These are phyloP conservation scores for Apoderus coryli DNA, from an alignment of 2,888 invertebrate species.

Conservation along the genomic window DNA sequence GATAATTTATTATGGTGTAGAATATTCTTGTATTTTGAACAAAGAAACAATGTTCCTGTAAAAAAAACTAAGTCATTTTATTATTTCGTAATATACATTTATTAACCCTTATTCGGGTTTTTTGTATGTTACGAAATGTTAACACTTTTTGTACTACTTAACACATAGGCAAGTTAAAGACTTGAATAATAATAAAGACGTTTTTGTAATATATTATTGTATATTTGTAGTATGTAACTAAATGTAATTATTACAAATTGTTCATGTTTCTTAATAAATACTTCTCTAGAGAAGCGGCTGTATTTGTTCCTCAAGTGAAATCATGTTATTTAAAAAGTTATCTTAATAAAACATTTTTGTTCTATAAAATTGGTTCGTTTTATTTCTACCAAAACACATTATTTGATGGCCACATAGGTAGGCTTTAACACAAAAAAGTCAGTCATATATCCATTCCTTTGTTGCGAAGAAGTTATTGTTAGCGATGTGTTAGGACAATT, in stretches of 20 bases:
- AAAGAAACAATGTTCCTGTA: constrained; percentile 34
- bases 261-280: constrained; percentile 32
- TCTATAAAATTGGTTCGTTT: constrained; percentile 23
- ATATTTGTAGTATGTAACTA: constrained; percentile 32
- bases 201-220: constrained; percentile 34
- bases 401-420: no score
- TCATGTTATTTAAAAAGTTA: constrained; percentile 31
- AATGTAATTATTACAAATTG: constrained; percentile 32
- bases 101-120: no score
- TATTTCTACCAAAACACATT: constrained; percentile 11
- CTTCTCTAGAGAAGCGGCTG: constrained; percentile 31
- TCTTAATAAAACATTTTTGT: constrained; percentile 33
- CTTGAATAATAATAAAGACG: constrained; percentile 31
- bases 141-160: constrained; percentile 28
- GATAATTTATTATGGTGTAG: no score
- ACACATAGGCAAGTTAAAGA: constrained; percentile 30
- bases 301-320: constrained; percentile 33
- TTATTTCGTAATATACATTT: no score
- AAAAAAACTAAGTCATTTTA: constrained; percentile 33
- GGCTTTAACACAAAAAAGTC: no score
- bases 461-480: no score
- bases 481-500: no score
- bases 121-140: no score
- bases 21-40: constrained; percentile 31
- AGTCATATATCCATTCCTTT: no score